A percentile compares a stretch with the other conserved stretches of the same genome.
Conservation (phyloP, 2,797 vertebrate genomes). For the Sebastes paucispinis region DNA sequence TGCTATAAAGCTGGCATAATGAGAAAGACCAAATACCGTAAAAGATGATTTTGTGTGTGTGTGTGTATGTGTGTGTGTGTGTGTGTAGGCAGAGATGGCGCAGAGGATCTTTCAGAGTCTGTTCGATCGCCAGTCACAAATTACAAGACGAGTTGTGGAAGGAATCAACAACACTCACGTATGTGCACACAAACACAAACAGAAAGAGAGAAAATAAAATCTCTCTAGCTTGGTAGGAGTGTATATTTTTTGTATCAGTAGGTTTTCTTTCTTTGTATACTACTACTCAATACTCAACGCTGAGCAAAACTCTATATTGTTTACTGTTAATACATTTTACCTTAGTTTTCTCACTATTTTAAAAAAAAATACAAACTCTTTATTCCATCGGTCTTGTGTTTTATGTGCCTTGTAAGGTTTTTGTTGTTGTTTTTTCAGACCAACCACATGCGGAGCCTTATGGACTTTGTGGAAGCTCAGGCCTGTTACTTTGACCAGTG, state of each 20-base stretch:
- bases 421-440: constrained; percentile 74
- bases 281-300: not conserved
- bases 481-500: constrained; percentile 93
- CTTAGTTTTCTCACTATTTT: not conserved
- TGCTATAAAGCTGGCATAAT: not conserved
- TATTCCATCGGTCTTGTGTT: not conserved
- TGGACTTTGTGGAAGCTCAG: constrained; percentile 96
- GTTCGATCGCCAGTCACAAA: constrained; percentile 93
- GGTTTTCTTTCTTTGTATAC: not conserved
- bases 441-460: constrained; percentile 92
- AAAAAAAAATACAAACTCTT: not conserved
- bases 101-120: constrained; percentile 93
- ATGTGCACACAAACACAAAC: constrained; percentile 54
- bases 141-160: constrained; percentile 88
- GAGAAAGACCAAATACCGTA: not conserved
- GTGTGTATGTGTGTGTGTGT: constrained; percentile 57
- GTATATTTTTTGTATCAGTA: not conserved
- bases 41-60: constrained; percentile 23
- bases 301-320: not conserved
- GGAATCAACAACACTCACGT: constrained; percentile 93
- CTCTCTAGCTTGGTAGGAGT: not conserved
- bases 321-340: not conserved
- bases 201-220: not conserved
- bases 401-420: not conserved
- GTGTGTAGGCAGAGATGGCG: constrained; percentile 92